Base-by-base conservation (phyloP, 2,888 invertebrate genomes). In the Drosophila mimica region DNA sequence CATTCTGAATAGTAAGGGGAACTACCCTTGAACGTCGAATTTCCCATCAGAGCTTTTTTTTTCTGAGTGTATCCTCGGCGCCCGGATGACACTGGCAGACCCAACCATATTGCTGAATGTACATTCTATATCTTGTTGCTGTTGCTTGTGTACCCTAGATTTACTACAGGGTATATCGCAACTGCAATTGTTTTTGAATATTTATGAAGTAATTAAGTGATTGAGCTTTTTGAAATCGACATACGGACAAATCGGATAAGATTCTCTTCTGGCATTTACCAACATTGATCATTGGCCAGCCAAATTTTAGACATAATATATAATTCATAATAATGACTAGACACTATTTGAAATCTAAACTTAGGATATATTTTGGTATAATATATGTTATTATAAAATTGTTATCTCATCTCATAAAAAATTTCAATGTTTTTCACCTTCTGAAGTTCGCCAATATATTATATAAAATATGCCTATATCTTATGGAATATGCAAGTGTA, bases 1-100 rank as follows among this genome's bases (percentile, higher is more conserved):
- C 5, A 43, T 6, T 20, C 20, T 6, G 20, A 20, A 20, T 43
- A 20, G 11, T 3, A 43, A 20, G 43, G 3, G 3, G 5, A 20
- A 43, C 3, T 43, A 1, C 11, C 6, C 3, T 36, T 36, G 36
- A 7, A 20, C 5, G 5, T 43, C 40, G 11, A 43, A 5, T 40
- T n/a, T 40, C 40, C n/a, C 5, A 43, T 13, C 11, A 20, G 11
- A 6, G 2, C 20, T 43, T 20, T 6, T 43, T 43, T 43, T 11
- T 43, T 20, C 43, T 20, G 20, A 20, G 43, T 79, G 67, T 70
- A 69, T 79, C 11, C 25, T 54, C 15, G 87, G 83, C 71, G 73
- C 61, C 72, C 76, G 76, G 68, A 79, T 86, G 84, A 81, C 84
- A 87, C 70, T 71, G 80, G 76, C 85, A 76, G 77, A 66, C 76